Conservation (phyloP, 2,888 invertebrate genomes). For the Erebia aethiops region DNA sequence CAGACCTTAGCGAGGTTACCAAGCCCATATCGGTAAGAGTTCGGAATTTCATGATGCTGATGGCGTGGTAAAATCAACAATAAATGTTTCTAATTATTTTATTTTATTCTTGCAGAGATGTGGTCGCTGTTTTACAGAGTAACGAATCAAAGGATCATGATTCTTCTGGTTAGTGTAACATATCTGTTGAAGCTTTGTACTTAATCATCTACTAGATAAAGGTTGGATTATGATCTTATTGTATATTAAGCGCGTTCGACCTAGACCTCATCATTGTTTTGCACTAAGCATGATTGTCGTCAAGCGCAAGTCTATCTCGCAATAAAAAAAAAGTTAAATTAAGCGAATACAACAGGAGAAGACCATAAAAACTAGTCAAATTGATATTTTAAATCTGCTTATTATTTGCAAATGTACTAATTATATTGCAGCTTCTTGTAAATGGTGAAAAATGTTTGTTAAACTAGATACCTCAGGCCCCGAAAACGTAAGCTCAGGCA, state of each 20-base stretch:
- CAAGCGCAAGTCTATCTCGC: too few relatives aligned
- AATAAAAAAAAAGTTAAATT: too few relatives aligned
- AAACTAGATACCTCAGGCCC: slow-evolving; percentile 84
- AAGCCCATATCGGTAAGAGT: slow-evolving; percentile 87
- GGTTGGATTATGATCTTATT: too few relatives aligned
- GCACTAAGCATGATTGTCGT: too few relatives aligned
- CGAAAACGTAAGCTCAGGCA: slow-evolving; percentile 83
- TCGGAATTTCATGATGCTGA: background rate
- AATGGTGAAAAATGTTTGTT: background rate
- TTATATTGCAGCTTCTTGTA: background rate
- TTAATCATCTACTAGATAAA: too few relatives aligned
- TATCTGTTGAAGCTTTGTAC: too few relatives aligned
- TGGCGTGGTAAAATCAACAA: background rate
- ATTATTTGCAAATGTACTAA: too few relatives aligned
- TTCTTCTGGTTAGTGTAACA: slow-evolving; percentile 66
- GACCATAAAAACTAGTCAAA: too few relatives aligned
- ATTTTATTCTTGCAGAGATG: slow-evolving; percentile 78
- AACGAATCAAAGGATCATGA: slow-evolving; percentile 84
- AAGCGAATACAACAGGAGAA: too few relatives aligned
- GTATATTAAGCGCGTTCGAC: too few relatives aligned
- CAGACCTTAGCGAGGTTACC: slow-evolving; percentile 92
- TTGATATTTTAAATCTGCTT: too few relatives aligned
- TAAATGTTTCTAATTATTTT: background rate
- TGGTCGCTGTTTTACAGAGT: slow-evolving; percentile 87
- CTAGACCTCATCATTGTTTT: too few relatives aligned